Evolutionary conservation across 1,140 invertebrate genomes (phyloP), one percentile per base, ranked within the genome.

Genomic region (Saccostrea glomerata): DNA sequence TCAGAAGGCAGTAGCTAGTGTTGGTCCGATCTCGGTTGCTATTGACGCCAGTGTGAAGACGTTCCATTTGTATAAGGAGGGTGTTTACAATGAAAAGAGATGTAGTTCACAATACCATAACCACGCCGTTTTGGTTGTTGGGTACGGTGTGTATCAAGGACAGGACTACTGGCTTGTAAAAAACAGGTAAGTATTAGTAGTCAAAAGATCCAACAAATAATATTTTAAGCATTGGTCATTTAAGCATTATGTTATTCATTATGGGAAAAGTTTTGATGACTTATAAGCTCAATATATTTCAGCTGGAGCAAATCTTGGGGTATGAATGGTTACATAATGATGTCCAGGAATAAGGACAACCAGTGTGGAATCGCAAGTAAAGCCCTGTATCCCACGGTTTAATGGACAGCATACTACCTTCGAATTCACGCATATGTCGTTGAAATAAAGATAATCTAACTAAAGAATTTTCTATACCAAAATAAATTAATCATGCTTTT

Each of bases 341-440:
- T 99, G 97, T 95, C 97, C 15, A 96, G 98, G 91, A 98, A 99
- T 95, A 96, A 96, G 91, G 92, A 97, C 2, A 99, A 99, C 94
- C 96, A 97, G 92, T 99, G 98, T 95, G 98, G 98, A 92, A 97
- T 99, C 93, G 98, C 98, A 36, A 96, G 97, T n/a, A 94, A 95
- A 85, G 97, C 98, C 88, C 94, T 93, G 86, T 96, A 96, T 94
- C 96, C 95, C n/a, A 63, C 85, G 47, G 89, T 83, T 20, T n/a
- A 30, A 77, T 36, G 30, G 70, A 7, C 70, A 73, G 6, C 40
- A 47, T 47, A 47, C 6, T 47, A 2, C 40, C 40, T 47, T 47
- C 2, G 40, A 47, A 6, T 47, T 47, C 6, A 47, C 40, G 40
- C 40, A 47, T 47, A n/a, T n/a, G n/a, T n/a, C n/a, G 40, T 47